Evolutionary conservation across 2,113 vertebrate species (phyloP), one percentile per base, ranked within the genome.

Genomic region (Tricholaema leucomelas): DNA sequence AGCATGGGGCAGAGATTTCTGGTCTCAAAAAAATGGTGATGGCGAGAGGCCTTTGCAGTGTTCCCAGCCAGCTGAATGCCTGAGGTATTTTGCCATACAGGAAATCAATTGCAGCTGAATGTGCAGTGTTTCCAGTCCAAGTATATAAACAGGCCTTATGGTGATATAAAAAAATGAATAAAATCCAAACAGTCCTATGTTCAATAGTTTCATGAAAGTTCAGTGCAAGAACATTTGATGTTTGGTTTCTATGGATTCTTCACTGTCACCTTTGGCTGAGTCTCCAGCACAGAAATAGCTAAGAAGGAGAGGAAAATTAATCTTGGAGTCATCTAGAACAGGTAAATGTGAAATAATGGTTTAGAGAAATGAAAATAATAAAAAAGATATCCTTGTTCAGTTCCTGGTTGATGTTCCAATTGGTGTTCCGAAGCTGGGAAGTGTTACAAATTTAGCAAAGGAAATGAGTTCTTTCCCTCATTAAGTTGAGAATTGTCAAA

Each of bases 51-150:
- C 82, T 93, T 84, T 36, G 5, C 69, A 65, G 71, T 91, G 70
- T 93, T 96, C 94, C 93, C 93, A 96, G 94, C 93, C 95, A 96
- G 96, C 84, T 95, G 88, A 97, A 94, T 90, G 96, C 93, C 85
- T 92, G 82, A 95, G 95, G 76, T 91, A 93, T 95, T 95, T 93
- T 93, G 91, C 96, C 96, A 90, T 96, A 96, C 95, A 97, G 98
- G 97, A 97, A 98, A 97, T 96, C 87, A 97, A 75, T 95, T 97
- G 93, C 94, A 96, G 95, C 96, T 97, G 96, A 96, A 96, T 96
- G 94, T 95, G 93, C 78, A 55, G 81, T 63, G 67, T 89, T 96
- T 93, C 85, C 36, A 90, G 74, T 86, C 74, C 79, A 96, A 94
- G 74, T 81, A 93, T 87, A 85, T 95, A 89, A 95, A 94, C 84